Conservation (phyloP, 2,113 vertebrate genomes). For the Ciconia maguari region DNA sequence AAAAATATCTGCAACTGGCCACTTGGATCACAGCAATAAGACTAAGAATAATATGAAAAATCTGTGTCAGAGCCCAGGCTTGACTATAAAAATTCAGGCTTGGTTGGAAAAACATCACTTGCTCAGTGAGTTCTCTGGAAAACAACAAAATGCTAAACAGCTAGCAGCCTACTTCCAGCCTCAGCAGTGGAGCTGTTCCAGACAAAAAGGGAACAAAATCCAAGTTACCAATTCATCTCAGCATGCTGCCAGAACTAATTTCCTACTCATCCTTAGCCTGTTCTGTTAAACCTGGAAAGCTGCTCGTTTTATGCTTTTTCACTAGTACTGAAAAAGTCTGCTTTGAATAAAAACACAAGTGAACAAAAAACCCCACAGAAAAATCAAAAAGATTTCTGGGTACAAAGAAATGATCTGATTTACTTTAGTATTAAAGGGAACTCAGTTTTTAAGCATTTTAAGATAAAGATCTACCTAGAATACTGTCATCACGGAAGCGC, state of each 20-base stretch:
- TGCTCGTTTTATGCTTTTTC: background rate
- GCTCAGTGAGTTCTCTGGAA: background rate
- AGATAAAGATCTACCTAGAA: background rate
- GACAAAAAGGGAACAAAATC: background rate
- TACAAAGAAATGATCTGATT: background rate
- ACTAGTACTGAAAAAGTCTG: background rate
- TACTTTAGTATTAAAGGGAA: background rate
- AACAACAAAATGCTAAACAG: background rate
- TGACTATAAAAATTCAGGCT: background rate
- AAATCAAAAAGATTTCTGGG: background rate
- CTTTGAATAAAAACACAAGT: background rate
- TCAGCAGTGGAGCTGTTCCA: constrained; percentile 20
- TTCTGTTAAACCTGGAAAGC: background rate
- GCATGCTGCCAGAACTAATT: constrained; percentile 33
- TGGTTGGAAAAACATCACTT: background rate
- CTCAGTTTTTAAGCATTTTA: background rate
- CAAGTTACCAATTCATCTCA: constrained; percentile 12
- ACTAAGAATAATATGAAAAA: background rate
- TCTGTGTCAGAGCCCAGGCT: background rate
- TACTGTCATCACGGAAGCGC: background rate
- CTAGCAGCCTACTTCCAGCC: background rate
- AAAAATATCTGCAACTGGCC: background rate
- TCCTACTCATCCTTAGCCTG: background rate
- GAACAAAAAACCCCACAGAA: background rate
- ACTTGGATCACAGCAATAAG: background rate